Conservation (phyloP, 2,888 invertebrate genomes). For the Ommatoiulus sabulosus region DNA sequence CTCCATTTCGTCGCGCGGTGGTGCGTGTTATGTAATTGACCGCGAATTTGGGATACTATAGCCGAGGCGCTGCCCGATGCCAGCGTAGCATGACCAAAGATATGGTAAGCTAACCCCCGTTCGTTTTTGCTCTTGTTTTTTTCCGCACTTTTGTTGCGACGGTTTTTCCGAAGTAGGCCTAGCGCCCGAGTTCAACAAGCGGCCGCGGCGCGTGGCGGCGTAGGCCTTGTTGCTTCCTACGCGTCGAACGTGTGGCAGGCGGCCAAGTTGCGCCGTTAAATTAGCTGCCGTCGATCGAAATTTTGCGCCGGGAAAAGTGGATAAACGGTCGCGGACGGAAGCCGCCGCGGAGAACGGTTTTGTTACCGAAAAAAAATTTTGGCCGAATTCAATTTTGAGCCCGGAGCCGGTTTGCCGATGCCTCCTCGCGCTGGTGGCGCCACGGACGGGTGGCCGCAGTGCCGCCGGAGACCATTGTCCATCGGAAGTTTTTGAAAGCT, state of each 20-base stretch:
- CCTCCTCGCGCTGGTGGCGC: no score
- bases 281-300: no score
- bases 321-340: no score
- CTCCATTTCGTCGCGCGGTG: background rate
- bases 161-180: background rate
- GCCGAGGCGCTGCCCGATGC: background rate
- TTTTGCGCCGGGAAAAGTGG: no score
- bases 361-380: background rate
- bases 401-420: no score
- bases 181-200: background rate
- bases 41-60: background rate
- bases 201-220: background rate
- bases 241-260: background rate
- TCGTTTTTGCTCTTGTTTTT: background rate
- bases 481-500: no score
- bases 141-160: background rate
- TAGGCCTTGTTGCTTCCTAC: constrained; percentile 5
- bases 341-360: no score
- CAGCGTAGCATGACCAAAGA: constrained; percentile 27
- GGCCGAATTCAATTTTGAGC: no score
- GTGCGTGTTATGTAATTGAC: constrained; percentile 2
- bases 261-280: background rate
- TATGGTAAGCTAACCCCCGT: background rate
- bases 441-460: no score
- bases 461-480: no score